Percentiles rank a stretch among this genome's conserved stretches.
Evolutionary conservation across 1,140 invertebrate species (phyloP).

Genomic region (Acromyrmex charruanus): DNA sequence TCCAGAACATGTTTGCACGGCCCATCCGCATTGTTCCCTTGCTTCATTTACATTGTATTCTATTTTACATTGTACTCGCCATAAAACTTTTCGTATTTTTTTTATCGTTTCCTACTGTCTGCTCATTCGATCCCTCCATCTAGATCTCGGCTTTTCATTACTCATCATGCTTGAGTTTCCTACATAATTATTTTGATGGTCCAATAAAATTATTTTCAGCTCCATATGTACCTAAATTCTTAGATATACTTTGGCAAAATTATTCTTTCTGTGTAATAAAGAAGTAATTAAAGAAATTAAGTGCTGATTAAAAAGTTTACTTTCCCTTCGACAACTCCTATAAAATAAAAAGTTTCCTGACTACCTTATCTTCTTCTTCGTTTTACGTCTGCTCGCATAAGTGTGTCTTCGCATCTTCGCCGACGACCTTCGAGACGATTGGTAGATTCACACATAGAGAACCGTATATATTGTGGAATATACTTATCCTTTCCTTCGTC

Average conservation of each 20-base stretch:
- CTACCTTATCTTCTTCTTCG: background rate
- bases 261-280: too few species aligned
- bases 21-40: constrained; percentile 16
- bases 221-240: too few species aligned
- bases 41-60: background rate
- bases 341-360: background rate
- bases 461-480: constrained; percentile 29
- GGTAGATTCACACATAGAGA: constrained; percentile 47
- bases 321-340: background rate
- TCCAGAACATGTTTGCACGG: background rate
- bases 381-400: constrained; percentile 8
- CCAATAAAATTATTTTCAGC: too few species aligned
- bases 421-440: constrained; percentile 50
- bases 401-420: constrained; percentile 23
- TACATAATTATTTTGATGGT: too few species aligned
- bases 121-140: background rate
- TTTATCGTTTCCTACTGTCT: background rate
- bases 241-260: too few species aligned
- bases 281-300: background rate
- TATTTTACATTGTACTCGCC: background rate
- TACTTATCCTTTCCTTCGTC: constrained; percentile 23
- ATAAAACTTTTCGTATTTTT: constrained; percentile 17
- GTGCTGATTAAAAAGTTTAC: background rate
- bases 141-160: too few species aligned
- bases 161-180: too few species aligned